These are phyloP conservation scores for Oconnorella tubifera DNA, from an alignment of 2,888 invertebrate species.

Conservation along the genomic window DNA sequence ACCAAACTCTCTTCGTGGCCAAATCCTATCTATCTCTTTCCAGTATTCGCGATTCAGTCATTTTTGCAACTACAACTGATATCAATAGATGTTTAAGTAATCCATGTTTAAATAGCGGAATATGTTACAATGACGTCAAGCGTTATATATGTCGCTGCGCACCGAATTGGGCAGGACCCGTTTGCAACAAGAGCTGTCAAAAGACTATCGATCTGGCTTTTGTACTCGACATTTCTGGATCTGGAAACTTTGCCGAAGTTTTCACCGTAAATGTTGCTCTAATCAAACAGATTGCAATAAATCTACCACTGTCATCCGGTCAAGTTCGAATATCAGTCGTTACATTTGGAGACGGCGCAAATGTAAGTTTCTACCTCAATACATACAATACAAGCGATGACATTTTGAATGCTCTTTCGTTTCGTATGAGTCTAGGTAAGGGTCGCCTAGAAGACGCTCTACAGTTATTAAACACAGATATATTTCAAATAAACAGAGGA, in stretches of 20 bases:
- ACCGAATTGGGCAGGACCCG: conserved; percentile 9
- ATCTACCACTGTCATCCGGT: conserved; percentile 7
- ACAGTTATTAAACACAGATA: not conserved
- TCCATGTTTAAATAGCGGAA: conserved; percentile 19
- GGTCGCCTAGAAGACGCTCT: conserved; percentile 11
- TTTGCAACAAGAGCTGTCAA: conserved; percentile 9
- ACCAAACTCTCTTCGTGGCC: conserved; percentile 9
- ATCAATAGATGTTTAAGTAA: not conserved
- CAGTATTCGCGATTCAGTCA: not conserved
- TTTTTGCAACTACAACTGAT: conserved; percentile 1
- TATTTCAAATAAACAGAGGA: conserved; percentile 6
- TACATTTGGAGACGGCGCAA: conserved; percentile 12
- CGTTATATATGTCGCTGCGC: conserved; percentile 11
- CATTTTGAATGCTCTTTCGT: conserved; percentile 12
- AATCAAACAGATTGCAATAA: conserved; percentile 2
- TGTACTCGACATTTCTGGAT: conserved; percentile 17
- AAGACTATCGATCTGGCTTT: conserved; percentile 10
- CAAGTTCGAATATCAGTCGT: conserved; percentile 5
- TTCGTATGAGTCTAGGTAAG: conserved; percentile 5
- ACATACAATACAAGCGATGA: conserved; percentile 11
- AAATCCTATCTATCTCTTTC: not conserved
- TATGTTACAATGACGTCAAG: conserved; percentile 2
- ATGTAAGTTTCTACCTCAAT: conserved; percentile 17
- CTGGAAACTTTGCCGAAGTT: conserved; percentile 14
- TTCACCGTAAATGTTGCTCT: conserved; percentile 5